These are phyloP conservation scores for Rattus norvegicus DNA, from an alignment of 2,113 vertebrate species.

Conservation along the genomic window DNA sequence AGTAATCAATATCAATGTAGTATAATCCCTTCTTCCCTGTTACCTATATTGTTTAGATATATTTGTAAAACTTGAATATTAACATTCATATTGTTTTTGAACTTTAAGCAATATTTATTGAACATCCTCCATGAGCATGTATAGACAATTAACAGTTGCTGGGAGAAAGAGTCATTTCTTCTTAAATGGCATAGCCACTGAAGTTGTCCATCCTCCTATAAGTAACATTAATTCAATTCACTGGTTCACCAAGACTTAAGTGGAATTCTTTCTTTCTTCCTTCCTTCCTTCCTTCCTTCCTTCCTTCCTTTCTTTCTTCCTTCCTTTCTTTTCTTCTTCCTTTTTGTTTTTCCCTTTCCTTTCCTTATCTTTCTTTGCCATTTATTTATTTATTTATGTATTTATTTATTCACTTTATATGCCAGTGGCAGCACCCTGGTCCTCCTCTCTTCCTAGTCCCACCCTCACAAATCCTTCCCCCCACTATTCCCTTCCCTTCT, in stretches of 20 bases:
- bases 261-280: not conserved
- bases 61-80: conserved; percentile 2
- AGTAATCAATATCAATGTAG: not conserved
- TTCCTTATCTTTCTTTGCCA: not conserved
- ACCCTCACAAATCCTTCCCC: too few relatives aligned
- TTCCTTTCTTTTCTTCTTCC: too few relatives aligned
- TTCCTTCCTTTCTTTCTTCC: too few relatives aligned
- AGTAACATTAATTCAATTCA: not conserved
- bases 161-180: not conserved
- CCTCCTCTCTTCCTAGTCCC: too few relatives aligned
- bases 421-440: too few relatives aligned
- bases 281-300: too few relatives aligned
- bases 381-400: too few relatives aligned
- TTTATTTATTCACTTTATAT: too few relatives aligned
- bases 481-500: too few relatives aligned
- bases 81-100: conserved; percentile 21
- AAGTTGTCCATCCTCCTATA: not conserved
- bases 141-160: not conserved
- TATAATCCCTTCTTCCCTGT: not conserved
- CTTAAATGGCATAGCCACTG: not conserved
- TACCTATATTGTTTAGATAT: not conserved
- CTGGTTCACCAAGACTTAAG: not conserved
- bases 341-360: not conserved
- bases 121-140: not conserved
- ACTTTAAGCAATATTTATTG: not conserved